These are phyloP conservation scores for Camponotus floridanus DNA, from an alignment of 1,140 invertebrate species.

Conservation along the genomic window DNA sequence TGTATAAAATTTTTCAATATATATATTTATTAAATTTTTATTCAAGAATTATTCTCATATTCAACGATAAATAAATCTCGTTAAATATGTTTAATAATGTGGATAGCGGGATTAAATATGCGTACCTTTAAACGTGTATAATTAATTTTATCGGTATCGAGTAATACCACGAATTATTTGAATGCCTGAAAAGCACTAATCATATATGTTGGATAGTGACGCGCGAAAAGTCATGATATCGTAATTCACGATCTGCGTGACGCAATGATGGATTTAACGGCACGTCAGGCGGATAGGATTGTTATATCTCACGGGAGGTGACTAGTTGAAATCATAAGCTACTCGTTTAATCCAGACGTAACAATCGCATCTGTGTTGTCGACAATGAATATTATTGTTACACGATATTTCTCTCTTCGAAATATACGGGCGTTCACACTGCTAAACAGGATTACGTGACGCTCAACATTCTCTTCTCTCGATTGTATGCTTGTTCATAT, in stretches of 20 bases:
- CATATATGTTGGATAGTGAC: background rate
- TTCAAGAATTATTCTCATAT: background rate
- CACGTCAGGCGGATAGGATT: constrained; percentile 8
- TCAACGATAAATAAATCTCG: background rate
- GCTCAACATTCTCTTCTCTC: constrained; percentile 9
- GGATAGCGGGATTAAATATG: background rate
- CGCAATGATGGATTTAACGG: constrained; percentile 46
- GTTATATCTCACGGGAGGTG: constrained; percentile 59
- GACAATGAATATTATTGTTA: constrained; percentile 41
- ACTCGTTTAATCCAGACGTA: constrained; percentile 58
- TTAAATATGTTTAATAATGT: background rate
- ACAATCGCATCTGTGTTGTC: constrained; percentile 44
- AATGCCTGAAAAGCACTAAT: background rate
- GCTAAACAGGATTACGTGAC: constrained; percentile 53
- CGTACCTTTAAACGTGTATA: background rate
- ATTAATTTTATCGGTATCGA: constrained; percentile 19
- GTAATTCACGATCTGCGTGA: constrained; percentile 26
- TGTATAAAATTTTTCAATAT: background rate
- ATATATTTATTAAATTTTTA: background rate
- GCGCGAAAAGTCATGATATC: constrained; percentile 60
- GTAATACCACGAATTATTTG: background rate
- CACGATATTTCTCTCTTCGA: constrained; percentile 40
- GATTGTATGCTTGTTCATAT: background rate
- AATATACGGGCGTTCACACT: background rate
- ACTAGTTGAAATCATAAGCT: constrained; percentile 68